A percentile compares a stretch with the other conserved stretches of the same genome.
Conservation (phyloP, 1,140 invertebrate genomes). For the Elymnias hypermnestra region DNA sequence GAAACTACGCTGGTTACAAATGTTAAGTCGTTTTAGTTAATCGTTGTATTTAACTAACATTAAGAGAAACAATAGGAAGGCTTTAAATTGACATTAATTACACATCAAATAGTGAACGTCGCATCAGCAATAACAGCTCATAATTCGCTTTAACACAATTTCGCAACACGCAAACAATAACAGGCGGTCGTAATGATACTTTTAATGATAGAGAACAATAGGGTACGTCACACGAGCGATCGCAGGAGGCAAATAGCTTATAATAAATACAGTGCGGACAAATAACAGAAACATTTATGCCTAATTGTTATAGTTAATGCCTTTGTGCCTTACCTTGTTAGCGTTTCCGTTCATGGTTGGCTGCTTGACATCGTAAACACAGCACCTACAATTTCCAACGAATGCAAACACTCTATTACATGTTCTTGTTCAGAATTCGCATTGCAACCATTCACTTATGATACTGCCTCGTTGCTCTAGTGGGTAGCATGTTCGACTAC, state of each 20-base stretch:
- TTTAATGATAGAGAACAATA: no score
- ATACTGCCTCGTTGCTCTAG: no score
- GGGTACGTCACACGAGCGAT: not conserved
- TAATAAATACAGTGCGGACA: not conserved
- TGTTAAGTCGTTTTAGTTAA: no score
- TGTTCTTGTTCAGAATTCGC: conserved; percentile 8
- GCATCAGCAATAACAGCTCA: no score
- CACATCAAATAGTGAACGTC: no score
- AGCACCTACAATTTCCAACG: conserved; percentile 13
- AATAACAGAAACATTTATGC: no score
- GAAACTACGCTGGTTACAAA: no score
- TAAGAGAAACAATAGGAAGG: no score
- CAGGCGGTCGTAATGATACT: not conserved
- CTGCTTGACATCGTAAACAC: not conserved
- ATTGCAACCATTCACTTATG: no score
- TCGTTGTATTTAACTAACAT: no score
- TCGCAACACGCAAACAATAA: not conserved
- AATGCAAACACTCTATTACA: conserved; percentile 1
- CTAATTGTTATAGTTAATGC: conserved; percentile 21
- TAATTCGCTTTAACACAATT: not conserved
- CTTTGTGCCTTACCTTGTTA: conserved; percentile 38
- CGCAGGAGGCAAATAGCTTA: not conserved
- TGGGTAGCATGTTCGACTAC: no score
- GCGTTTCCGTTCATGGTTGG: conserved; percentile 16
- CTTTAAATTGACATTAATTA: no score